Conservation (phyloP, 92 coral and sea anemone genomes). For the Phenganax subtilis region DNA sequence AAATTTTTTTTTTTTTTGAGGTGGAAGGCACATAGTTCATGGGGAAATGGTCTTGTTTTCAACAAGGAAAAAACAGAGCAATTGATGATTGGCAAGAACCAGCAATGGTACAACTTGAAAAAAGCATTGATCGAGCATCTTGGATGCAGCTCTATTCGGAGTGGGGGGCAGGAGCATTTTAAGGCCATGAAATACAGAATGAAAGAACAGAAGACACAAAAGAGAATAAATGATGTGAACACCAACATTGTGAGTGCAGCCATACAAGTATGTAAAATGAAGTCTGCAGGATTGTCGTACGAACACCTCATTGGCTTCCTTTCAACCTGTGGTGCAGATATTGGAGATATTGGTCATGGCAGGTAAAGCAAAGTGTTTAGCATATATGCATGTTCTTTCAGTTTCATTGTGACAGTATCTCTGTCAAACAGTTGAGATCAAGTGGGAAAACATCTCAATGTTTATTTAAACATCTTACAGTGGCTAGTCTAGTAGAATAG, state of each 20-base stretch:
- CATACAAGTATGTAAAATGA: conserved; percentile 30
- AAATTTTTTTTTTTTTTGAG: conserved; percentile 1
- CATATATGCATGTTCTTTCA: too few relatives aligned
- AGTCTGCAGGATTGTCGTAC: conserved; percentile 24
- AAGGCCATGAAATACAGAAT: conserved; percentile 26
- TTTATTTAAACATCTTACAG: too few relatives aligned
- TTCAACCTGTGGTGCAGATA: conserved; percentile 26
- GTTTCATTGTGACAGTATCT: too few relatives aligned
- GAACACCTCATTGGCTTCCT: conserved; percentile 19
- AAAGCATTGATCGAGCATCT: conserved; percentile 32
- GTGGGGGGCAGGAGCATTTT: conserved; percentile 40
- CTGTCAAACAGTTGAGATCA: too few relatives aligned
- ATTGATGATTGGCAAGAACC: conserved; percentile 32
- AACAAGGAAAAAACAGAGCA: conserved; percentile 10
- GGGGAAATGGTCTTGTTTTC: conserved; percentile 33
- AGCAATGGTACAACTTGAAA: conserved; percentile 34
- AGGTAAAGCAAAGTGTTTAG: not conserved
- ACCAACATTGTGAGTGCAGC: conserved; percentile 35
- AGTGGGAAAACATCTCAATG: too few relatives aligned
- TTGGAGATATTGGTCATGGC: conserved; percentile 31
- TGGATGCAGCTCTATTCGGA: conserved; percentile 32
- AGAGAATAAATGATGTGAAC: conserved; percentile 24
- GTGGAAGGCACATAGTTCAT: conserved; percentile 23
- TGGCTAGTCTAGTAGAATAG: too few relatives aligned
- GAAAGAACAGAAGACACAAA: conserved; percentile 17